These are phyloP conservation scores for Mesodorylaimus sp. DNA, from an alignment of 2,888 invertebrate species.

Conservation along the genomic window DNA sequence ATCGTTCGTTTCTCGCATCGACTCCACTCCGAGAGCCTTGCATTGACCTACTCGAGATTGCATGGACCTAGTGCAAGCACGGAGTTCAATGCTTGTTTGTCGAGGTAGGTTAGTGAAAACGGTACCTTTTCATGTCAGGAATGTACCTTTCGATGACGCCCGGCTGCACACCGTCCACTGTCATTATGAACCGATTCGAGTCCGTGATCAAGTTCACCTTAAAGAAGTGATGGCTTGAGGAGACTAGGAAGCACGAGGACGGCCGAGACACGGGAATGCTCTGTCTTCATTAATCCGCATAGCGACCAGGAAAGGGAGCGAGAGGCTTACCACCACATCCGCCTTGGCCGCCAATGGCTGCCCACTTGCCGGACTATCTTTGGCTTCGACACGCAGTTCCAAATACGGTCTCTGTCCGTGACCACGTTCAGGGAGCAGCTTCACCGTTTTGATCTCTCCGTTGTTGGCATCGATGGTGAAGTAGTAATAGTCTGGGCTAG, in stretches of 20 bases:
- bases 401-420: not conserved
- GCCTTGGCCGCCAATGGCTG: constrained; percentile 19
- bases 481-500: constrained; percentile 21
- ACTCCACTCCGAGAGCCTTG: constrained; percentile 21
- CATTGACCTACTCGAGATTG: constrained; percentile 18
- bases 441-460: constrained; percentile 4
- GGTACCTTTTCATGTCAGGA: constrained; percentile 15
- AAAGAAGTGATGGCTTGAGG: too few species aligned
- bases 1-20: constrained; percentile 18
- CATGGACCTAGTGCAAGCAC: not conserved
- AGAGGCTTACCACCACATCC: constrained; percentile 15
- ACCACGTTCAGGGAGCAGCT: not conserved
- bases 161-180: constrained; percentile 19
- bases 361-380: constrained; percentile 21
- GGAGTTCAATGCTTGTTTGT: not conserved
- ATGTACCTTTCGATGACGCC: constrained; percentile 20
- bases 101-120: not conserved
- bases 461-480: constrained; percentile 20
- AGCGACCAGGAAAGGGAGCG: not conserved
- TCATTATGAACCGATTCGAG: constrained; percentile 21
- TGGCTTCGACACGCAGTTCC: constrained; percentile 18
- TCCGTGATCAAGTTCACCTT: constrained; percentile 8
- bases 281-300: not conserved
- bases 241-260: too few species aligned
- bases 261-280: too few species aligned